Evolutionary conservation across 1,140 invertebrate species (phyloP).

Genomic region (Whitmania pigra): DNA sequence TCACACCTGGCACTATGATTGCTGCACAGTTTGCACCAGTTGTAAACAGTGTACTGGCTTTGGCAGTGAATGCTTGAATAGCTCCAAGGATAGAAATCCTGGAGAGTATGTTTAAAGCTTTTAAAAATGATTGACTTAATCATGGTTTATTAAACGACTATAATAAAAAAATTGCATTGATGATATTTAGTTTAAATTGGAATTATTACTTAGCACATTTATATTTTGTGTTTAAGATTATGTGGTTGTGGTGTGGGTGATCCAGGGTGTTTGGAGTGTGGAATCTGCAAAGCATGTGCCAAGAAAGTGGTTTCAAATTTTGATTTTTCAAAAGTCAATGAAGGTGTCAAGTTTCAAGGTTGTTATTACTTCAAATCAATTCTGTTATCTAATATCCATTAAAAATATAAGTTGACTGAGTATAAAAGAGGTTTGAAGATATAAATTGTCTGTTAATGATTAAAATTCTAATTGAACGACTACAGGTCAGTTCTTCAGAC

Average conservation of each 20-base stretch:
- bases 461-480: no score
- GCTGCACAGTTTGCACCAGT: constrained; percentile 75
- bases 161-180: no score
- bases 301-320: constrained; percentile 42
- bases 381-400: no score
- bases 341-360: no score
- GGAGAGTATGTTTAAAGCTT: constrained; percentile 60
- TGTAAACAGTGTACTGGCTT: constrained; percentile 90
- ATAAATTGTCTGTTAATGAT: no score
- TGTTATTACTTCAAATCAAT: no score
- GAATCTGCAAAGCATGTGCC: constrained; percentile 74
- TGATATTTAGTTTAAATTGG: no score
- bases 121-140: constrained; percentile 22
- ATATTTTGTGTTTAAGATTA: constrained; percentile 48
- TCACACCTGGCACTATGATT: constrained; percentile 66
- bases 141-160: neutral
- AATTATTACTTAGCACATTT: neutral
- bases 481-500: neutral
- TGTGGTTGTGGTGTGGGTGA: constrained; percentile 92
- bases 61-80: constrained; percentile 67
- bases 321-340: no score
- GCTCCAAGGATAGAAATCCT: constrained; percentile 64
- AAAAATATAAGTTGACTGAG: no score
- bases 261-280: constrained; percentile 79
- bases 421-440: no score